phyloP scores from a whole-genome alignment of 2,113 vertebrate genomes.

The Oreochromis aureus region DNA sequence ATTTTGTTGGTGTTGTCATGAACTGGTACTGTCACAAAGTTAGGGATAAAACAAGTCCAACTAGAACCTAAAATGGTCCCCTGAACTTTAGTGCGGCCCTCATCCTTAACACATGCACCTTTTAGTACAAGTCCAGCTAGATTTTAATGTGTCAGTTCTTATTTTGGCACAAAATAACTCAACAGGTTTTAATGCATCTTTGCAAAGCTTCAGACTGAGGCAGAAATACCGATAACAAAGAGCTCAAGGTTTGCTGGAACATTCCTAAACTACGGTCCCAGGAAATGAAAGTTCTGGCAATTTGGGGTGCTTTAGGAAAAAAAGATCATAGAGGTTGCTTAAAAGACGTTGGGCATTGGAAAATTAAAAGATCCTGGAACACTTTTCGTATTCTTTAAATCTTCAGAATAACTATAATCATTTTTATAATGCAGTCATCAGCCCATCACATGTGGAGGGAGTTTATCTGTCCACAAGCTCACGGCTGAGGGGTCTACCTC shows the following conservation, averaged over 20 bases:
- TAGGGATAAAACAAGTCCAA: neutral
- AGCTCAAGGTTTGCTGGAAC: neutral
- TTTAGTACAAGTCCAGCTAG: neutral
- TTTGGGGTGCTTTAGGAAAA: neutral
- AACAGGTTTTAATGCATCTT: neutral
- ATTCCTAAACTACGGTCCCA: neutral
- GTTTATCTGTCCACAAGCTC: neutral
- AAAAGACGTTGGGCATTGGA: neutral
- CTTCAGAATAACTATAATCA: neutral
- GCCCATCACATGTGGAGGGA: neutral
- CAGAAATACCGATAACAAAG: neutral
- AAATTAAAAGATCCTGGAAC: neutral
- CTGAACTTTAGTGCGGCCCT: neutral
- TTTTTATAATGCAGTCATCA: neutral
- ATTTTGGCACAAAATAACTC: neutral
- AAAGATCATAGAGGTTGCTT: neutral
- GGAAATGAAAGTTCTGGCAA: neutral
- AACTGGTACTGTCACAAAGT: neutral
- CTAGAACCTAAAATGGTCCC: neutral
- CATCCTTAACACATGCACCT: neutral
- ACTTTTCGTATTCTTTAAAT: neutral
- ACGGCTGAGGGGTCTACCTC: neutral
- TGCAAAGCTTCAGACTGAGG: neutral
- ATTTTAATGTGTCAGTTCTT: neutral
- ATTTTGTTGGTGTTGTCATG: neutral